Evolutionary conservation across 2,797 vertebrate species (phyloP).

Genomic region (Trachops cirrhosus): DNA sequence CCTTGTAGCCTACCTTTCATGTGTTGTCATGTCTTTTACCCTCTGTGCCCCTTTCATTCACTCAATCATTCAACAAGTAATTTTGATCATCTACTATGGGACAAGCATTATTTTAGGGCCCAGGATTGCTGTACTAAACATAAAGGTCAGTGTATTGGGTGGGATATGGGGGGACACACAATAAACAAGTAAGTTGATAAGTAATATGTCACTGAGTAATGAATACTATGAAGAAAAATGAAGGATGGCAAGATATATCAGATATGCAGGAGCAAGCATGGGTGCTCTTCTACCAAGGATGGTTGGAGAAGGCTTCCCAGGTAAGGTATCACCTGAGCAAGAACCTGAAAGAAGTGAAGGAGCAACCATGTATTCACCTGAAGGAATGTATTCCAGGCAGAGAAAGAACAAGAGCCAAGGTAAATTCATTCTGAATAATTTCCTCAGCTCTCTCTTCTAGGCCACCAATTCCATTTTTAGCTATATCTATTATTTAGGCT

Average conservation of each 20-base stretch:
- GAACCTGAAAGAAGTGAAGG: neutral
- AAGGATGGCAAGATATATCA: neutral
- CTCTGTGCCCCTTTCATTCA: neutral
- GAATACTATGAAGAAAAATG: neutral
- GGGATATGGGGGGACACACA: neutral
- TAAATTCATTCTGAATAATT: neutral
- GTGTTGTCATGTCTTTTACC: neutral
- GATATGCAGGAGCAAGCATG: neutral
- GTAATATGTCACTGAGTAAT: neutral
- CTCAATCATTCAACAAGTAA: neutral
- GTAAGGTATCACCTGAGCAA: neutral
- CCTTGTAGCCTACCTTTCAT: neutral
- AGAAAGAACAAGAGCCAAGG: neutral
- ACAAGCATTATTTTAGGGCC: neutral
- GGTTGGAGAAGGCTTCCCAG: neutral
- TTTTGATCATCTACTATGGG: neutral
- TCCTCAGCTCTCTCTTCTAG: neutral
- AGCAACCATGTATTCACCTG: neutral
- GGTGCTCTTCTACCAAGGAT: neutral
- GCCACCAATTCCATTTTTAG: neutral
- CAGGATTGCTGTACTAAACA: neutral
- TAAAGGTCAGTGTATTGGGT: neutral
- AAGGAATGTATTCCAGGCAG: neutral
- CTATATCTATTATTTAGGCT: neutral
- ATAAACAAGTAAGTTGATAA: neutral